Conservation (phyloP, 2,888 invertebrate species). For the Plebejus anna region DNA sequence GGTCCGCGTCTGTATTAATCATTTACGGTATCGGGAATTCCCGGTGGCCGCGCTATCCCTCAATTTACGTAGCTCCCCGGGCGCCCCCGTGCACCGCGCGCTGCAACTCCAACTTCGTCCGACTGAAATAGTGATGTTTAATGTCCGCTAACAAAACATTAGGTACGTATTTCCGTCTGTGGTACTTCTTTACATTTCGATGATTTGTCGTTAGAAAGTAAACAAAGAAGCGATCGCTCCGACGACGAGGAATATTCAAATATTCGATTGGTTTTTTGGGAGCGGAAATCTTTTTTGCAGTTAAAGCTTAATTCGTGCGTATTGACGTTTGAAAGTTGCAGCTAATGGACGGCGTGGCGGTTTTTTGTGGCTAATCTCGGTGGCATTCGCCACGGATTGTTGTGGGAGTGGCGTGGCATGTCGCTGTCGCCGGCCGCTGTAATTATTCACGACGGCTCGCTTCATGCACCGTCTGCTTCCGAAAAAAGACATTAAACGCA, state of each 20-base stretch:
- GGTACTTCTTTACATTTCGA: background rate
- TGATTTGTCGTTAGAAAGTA: background rate
- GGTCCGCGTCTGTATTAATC: constrained; percentile 67
- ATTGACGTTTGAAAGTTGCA: constrained; percentile 72
- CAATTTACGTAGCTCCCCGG: constrained; percentile 47
- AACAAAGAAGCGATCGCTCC: background rate
- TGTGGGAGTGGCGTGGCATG: constrained; percentile 57
- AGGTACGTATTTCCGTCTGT: no score
- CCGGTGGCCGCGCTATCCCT: constrained; percentile 52
- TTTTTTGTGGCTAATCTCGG: constrained; percentile 74
- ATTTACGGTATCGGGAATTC: constrained; percentile 56
- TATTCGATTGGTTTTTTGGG: constrained; percentile 17
- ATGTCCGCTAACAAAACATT: background rate
- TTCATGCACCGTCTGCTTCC: constrained; percentile 51
- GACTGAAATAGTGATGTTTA: constrained; percentile 12
- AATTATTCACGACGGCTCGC: constrained; percentile 72
- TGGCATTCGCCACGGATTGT: constrained; percentile 68
- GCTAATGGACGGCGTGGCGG: constrained; percentile 68
- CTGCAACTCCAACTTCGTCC: constrained; percentile 14
- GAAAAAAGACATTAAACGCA: constrained; percentile 48
- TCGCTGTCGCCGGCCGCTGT: constrained; percentile 66
- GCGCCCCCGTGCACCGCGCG: background rate
- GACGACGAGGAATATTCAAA: background rate
- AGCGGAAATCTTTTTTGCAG: constrained; percentile 41
- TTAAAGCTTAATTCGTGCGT: constrained; percentile 72